phyloP scores from a whole-genome alignment of 2,888 invertebrate species.

The Sacculina carcini region DNA sequence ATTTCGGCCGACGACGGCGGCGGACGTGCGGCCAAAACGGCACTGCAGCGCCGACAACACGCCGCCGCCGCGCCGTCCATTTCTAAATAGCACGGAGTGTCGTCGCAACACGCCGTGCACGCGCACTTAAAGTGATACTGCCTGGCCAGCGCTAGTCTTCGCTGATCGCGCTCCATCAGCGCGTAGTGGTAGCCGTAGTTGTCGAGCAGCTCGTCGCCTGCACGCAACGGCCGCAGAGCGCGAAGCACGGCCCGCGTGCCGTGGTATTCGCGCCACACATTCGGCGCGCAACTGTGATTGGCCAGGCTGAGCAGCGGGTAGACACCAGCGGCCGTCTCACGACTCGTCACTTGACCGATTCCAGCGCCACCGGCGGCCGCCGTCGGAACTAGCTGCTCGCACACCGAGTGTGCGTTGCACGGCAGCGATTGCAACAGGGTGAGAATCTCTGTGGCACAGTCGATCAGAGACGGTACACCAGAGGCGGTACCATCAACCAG shows the following conservation, averaged over 20 bases:
- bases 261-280: conserved; percentile 21
- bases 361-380: conserved; percentile 15
- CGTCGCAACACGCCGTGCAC: conserved; percentile 21
- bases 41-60: too few relatives aligned
- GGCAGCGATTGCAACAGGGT: conserved; percentile 23
- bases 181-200: conserved; percentile 24
- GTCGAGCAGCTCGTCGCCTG: conserved; percentile 22
- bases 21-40: not conserved
- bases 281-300: conserved; percentile 26
- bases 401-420: conserved; percentile 26
- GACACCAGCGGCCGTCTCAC: conserved; percentile 23
- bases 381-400: conserved; percentile 16
- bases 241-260: conserved; percentile 17
- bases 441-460: conserved; percentile 19
- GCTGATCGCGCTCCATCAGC: conserved; percentile 17
- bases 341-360: too few relatives aligned
- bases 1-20: not conserved
- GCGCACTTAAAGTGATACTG: conserved; percentile 23
- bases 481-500: conserved; percentile 12
- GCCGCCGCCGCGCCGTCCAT: not conserved
- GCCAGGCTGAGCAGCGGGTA: conserved; percentile 24
- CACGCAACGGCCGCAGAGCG: conserved; percentile 8
- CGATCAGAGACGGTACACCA: not conserved
- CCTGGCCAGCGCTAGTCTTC: conserved; percentile 15
- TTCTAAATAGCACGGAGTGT: conserved; percentile 18